These are phyloP conservation scores for Gambusia holbrooki DNA, from an alignment of 2,113 vertebrate genomes.

Conservation along the genomic window DNA sequence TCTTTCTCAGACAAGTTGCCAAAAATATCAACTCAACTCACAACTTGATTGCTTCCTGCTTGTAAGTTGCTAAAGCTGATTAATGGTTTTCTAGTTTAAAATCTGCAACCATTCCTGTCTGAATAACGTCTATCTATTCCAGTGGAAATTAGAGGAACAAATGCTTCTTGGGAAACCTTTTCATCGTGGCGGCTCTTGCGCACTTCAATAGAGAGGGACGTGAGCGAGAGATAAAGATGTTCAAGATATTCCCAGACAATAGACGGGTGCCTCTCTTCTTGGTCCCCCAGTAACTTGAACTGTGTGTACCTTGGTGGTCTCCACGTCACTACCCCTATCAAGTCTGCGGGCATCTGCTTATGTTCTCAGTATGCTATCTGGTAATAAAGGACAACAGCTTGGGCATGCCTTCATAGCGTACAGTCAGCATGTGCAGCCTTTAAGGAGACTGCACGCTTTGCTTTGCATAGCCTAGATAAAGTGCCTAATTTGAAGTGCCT, in stretches of 20 bases:
- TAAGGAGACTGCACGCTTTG: constrained; percentile 19
- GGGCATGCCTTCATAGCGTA: constrained; percentile 34
- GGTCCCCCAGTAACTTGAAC: neutral
- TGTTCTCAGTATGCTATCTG: constrained; percentile 34
- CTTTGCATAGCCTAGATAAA: constrained; percentile 55
- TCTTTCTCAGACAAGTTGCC: too few species aligned
- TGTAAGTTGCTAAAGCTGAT: too few species aligned
- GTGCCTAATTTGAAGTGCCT: constrained; percentile 16
- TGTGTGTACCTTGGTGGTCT: neutral
- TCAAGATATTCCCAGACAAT: neutral
- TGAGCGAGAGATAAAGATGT: neutral
- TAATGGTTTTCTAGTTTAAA: neutral
- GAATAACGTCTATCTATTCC: neutral
- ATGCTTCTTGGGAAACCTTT: neutral
- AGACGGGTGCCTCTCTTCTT: neutral
- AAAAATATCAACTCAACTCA: too few species aligned
- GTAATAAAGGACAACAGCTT: constrained; percentile 65
- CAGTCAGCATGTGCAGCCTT: constrained; percentile 22
- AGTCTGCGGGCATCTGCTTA: constrained; percentile 28
- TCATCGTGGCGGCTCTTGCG: neutral
- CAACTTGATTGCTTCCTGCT: too few species aligned
- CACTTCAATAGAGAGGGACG: neutral
- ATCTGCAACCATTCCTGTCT: neutral
- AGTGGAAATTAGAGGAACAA: neutral
- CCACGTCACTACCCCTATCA: constrained; percentile 2